These are phyloP conservation scores for Callinectes sapidus DNA, from an alignment of 2,888 invertebrate species.

Conservation along the genomic window DNA sequence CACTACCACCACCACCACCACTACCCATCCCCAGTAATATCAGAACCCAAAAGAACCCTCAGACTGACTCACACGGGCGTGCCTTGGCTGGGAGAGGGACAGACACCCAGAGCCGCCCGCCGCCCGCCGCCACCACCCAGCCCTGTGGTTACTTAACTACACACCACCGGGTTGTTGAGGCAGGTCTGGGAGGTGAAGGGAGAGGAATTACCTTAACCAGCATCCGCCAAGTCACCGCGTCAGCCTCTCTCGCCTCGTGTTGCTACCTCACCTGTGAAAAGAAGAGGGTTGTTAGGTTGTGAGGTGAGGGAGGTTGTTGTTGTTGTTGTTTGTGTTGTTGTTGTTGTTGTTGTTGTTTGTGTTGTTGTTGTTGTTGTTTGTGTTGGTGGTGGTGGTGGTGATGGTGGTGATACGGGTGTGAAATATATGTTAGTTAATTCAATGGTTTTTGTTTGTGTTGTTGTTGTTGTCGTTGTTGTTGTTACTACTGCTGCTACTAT, in stretches of 20 bases:
- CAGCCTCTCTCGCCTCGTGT: neutral
- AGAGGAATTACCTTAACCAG: neutral
- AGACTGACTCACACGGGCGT: conserved; percentile 2
- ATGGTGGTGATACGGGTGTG: neutral
- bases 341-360: neutral
- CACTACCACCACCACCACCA: neutral
- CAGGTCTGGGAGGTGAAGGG: neutral
- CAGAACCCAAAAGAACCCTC: neutral
- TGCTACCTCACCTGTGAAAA: neutral
- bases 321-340: neutral
- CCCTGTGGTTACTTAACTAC: neutral
- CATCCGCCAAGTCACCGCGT: neutral
- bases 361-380: neutral
- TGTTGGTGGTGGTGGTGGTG: neutral
- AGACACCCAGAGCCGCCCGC: neutral
- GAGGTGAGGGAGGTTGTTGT: no score
- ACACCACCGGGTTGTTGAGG: neutral
- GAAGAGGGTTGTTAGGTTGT: neutral
- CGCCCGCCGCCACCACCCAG: neutral
- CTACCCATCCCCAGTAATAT: no score
- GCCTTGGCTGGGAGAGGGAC: neutral
- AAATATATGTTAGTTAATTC: no score
- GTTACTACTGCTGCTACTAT: neutral
- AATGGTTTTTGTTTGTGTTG: neutral
- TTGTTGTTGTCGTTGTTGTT: neutral